These are phyloP conservation scores for Drosophila anomalata DNA, from an alignment of 2,888 invertebrate species.

Conservation along the genomic window DNA sequence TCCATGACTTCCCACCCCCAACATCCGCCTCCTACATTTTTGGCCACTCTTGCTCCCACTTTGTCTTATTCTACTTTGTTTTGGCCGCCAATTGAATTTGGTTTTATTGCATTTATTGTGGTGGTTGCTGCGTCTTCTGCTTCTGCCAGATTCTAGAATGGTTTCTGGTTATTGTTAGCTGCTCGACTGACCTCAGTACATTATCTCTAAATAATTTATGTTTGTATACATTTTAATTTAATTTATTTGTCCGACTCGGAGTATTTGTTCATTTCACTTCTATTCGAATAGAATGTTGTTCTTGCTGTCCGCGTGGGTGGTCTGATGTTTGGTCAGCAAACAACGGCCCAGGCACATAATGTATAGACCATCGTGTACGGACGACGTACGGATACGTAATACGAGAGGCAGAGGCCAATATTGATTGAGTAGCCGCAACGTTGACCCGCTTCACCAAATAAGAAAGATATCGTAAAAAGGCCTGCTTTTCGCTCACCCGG, in stretches of 20 bases:
- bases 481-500: constrained; percentile 2
- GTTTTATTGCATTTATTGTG: constrained; percentile 76
- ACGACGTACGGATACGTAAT: constrained; percentile 27
- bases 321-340: constrained; percentile 55
- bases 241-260: constrained; percentile 68
- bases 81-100: constrained; percentile 74
- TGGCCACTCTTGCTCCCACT: constrained; percentile 23
- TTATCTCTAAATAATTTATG: constrained; percentile 80
- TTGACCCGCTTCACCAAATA: constrained; percentile 60
- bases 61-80: constrained; percentile 49
- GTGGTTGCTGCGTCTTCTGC: constrained; percentile 35
- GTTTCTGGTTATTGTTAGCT: constrained; percentile 67
- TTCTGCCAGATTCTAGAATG: constrained; percentile 5
- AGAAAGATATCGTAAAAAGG: constrained; percentile 55
- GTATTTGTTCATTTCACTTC: constrained; percentile 61
- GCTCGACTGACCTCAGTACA: constrained; percentile 57
- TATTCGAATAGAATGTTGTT: constrained; percentile 21
- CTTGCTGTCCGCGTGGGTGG: constrained; percentile 11
- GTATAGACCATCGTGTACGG: constrained; percentile 37
- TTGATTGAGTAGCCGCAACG: constrained; percentile 71
- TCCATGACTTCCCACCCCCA: constrained; percentile 15
- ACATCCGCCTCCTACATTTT: not conserved
- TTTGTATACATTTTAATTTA: constrained; percentile 78
- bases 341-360: constrained; percentile 50
- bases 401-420: constrained; percentile 59